These are phyloP conservation scores for Atta cephalotes DNA, from an alignment of 1,140 invertebrate species.

Conservation along the genomic window DNA sequence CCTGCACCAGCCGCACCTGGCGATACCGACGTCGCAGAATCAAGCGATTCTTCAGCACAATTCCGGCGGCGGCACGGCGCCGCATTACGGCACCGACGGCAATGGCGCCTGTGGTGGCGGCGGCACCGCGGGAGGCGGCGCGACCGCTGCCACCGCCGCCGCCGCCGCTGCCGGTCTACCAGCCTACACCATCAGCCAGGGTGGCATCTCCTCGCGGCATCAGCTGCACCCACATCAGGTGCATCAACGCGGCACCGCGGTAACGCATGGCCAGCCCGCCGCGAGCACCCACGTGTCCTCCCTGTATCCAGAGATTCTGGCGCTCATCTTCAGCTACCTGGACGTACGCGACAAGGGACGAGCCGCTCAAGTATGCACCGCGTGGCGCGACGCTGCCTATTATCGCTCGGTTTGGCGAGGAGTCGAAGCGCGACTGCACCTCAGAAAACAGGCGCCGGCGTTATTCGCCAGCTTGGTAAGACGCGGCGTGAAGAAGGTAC, in stretches of 20 bases:
- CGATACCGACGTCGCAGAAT: too few relatives aligned
- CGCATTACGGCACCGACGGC: too few relatives aligned
- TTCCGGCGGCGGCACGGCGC: too few relatives aligned
- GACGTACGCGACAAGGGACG: constrained; percentile 95
- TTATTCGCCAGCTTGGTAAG: constrained; percentile 94
- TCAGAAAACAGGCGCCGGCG: constrained; percentile 93
- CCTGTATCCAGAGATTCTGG: constrained; percentile 96
- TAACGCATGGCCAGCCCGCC: constrained; percentile 82
- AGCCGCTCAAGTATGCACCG: constrained; percentile 95
- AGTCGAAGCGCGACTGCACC: constrained; percentile 95
- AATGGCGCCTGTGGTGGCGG: too few relatives aligned
- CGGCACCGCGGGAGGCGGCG: too few relatives aligned
- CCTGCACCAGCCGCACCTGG: too few relatives aligned
- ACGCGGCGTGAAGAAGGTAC: constrained; percentile 95
- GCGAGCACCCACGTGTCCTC: constrained; percentile 93
- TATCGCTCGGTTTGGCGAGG: constrained; percentile 96
- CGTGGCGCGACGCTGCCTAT: constrained; percentile 97
- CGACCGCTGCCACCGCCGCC: too few relatives aligned
- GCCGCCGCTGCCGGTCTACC: constrained; percentile 45
- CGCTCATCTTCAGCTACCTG: constrained; percentile 96
- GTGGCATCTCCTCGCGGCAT: constrained; percentile 66
- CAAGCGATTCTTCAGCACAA: too few relatives aligned
- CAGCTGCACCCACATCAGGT: constrained; percentile 63
- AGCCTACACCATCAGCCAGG: constrained; percentile 57
- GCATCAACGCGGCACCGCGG: constrained; percentile 55